A percentile compares a stretch with the other conserved stretches of the same genome.
Evolutionary conservation across 2,888 invertebrate species (phyloP).

Genomic region (Drosophila sordidapex): DNA sequence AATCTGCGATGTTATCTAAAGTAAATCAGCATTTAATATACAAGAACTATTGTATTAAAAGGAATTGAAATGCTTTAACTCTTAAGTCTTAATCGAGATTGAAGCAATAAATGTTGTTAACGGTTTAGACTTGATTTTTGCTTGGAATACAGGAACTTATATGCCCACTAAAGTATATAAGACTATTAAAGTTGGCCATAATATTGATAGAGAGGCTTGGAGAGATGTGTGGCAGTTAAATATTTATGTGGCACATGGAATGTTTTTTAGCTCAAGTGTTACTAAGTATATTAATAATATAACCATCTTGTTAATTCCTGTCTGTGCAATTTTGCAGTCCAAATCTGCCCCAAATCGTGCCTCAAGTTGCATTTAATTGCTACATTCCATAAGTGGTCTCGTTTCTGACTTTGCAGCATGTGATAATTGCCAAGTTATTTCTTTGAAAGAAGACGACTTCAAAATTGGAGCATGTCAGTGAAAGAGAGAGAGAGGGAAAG

Average conservation of each 20-base stretch:
- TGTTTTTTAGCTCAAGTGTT: neutral
- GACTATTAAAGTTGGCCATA: neutral
- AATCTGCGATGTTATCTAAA: neutral
- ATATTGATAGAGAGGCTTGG: neutral
- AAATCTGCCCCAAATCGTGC: neutral
- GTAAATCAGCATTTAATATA: neutral
- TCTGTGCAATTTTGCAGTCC: neutral
- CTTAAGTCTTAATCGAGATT: neutral
- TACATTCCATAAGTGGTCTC: neutral
- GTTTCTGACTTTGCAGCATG: slow-evolving; percentile 28
- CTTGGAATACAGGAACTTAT: too few species aligned
- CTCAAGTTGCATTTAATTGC: neutral
- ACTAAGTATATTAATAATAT: neutral
- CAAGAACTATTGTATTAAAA: neutral
- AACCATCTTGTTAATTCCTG: neutral
- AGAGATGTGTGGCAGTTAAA: neutral
- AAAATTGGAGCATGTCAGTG: neutral
- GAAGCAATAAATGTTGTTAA: neutral
- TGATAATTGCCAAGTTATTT: slow-evolving; percentile 64
- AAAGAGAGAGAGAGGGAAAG: too few species aligned
- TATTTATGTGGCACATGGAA: neutral
- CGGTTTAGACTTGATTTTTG: too few species aligned
- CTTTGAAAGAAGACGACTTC: slow-evolving; percentile 3
- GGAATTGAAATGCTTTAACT: rapidly evolving
- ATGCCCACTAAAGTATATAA: neutral